Evolutionary conservation across 2,888 invertebrate genomes (phyloP), one percentile per base, ranked within the genome.

Genomic region (Leucania comma): DNA sequence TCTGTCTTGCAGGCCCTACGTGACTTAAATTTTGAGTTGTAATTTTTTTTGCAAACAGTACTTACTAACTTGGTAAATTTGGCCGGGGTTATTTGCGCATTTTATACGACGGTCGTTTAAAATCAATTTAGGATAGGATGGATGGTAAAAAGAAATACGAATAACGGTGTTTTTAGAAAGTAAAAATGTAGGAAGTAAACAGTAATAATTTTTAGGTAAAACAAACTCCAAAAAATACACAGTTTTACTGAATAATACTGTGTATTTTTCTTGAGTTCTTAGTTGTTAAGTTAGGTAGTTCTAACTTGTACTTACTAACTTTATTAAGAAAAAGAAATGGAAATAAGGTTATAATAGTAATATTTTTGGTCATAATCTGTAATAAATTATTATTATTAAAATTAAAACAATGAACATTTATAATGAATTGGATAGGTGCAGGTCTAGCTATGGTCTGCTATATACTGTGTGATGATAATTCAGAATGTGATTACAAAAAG

Each of bases 1-100:
- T 80, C 57, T 69, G 59, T 74, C 57, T 82, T 80, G 69, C 57
- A 70, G n/a, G 20, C 26, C 32, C 42, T 53, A 77, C 75, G 80
- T 72, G 81, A 61, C 57, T 2, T 65, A 59, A 35, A 68, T 78
- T 59, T 48, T 56, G 42, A 50, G 50, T 57, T 57, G 35, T 32
- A 3, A n/a, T 42, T 65, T 64, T 68, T 82, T 74, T 71, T 69
- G 60, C 29, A 8, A 22, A 42, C 22, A 8, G 22, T 70, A 51
- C 61, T n/a, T 70, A 51, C 61, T 14, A 1, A 17, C 32, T 59
- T 32, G 32, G 9, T 26, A 61, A 67, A 51, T 56, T 48, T 56
- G 6, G 5, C 20, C 10, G 0, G 14, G 14, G 3, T 54, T 68
- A 46, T 73, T 64, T 42, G 26, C 35, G 56, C 2, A 58, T 68